These are phyloP conservation scores for Orthonevra nobilis DNA, from an alignment of 2,888 invertebrate species.

Conservation along the genomic window DNA sequence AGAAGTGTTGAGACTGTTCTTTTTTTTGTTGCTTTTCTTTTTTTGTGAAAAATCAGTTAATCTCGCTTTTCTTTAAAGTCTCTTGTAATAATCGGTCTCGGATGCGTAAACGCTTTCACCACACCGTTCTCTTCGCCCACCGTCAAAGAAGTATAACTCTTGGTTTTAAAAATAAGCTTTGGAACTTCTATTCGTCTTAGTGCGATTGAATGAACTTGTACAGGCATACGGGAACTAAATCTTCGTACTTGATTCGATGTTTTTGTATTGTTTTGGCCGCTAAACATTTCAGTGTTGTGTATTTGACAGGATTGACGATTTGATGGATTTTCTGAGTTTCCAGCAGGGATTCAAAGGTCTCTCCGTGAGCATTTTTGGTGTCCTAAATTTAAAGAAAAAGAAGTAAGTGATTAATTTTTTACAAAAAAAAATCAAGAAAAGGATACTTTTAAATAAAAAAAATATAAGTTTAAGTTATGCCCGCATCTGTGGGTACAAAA, in stretches of 20 bases:
- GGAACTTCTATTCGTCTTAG: conserved; percentile 71
- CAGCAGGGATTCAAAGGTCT: conserved; percentile 87
- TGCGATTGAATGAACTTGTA: conserved; percentile 80
- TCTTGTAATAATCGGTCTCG: conserved; percentile 18
- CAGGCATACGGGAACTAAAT: conserved; percentile 82
- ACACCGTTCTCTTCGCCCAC: conserved; percentile 6
- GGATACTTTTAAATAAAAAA: too few species aligned
- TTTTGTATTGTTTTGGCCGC: conserved; percentile 90
- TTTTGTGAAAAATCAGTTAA: conserved; percentile 27
- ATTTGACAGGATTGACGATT: conserved; percentile 88
- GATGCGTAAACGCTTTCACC: conserved; percentile 29
- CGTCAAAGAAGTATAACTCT: conserved; percentile 30
- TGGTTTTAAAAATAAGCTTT: conserved; percentile 28
- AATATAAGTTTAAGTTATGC: too few species aligned
- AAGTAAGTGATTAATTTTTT: background rate
- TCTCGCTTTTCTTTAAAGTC: conserved; percentile 46
- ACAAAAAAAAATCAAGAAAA: background rate
- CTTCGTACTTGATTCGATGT: conserved; percentile 84
- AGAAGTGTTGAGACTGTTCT: conserved; percentile 48
- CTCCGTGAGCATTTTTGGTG: conserved; percentile 87
- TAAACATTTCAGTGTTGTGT: conserved; percentile 91
- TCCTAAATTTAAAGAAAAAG: conserved; percentile 73
- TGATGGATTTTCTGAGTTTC: conserved; percentile 84
- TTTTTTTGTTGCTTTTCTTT: conserved; percentile 2
- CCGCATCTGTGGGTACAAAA: too few species aligned